A percentile compares a stretch with the other conserved stretches of the same genome.
Evolutionary conservation across 2,113 vertebrate genomes (phyloP).

Genomic region (Pogona vitticeps): DNA sequence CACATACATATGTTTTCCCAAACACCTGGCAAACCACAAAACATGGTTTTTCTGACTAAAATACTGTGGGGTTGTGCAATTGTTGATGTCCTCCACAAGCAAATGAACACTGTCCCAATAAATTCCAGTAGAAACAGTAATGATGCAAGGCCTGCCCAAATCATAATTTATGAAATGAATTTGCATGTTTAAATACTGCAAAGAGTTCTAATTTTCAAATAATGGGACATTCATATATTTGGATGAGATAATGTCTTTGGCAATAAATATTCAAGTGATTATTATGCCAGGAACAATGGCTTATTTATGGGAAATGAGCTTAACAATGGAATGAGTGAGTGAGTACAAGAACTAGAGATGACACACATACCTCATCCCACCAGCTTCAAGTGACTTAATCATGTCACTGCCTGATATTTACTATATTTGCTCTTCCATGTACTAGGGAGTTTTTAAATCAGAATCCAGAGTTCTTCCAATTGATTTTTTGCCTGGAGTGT

Average conservation of each 20-base stretch:
- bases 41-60: neutral
- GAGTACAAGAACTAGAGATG: constrained; percentile 40
- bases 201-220: constrained; percentile 2
- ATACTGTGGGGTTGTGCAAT: neutral
- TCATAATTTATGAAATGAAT: constrained; percentile 10
- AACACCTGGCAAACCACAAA: neutral
- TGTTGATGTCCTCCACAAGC: neutral
- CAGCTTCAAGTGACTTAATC: constrained; percentile 48
- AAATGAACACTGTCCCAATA: neutral
- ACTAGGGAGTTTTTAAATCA: constrained; percentile 38
- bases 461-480: constrained; percentile 33
- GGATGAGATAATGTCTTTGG: constrained; percentile 2
- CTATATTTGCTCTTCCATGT: constrained; percentile 16
- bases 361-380: constrained; percentile 6
- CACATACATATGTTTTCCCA: neutral
- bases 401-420: constrained; percentile 31
- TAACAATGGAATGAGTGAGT: constrained; percentile 53
- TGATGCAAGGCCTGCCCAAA: neutral
- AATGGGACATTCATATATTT: constrained; percentile 8
- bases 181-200: constrained; percentile 16
- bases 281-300: constrained; percentile 52
- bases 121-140: neutral
- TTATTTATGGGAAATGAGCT: constrained; percentile 53
- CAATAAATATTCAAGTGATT: constrained; percentile 42
- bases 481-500: constrained; percentile 3